Percentiles rank a stretch among this genome's conserved stretches.
Conservation (phyloP, 2,797 vertebrate genomes). For the Threskiornis aethiopicus region DNA sequence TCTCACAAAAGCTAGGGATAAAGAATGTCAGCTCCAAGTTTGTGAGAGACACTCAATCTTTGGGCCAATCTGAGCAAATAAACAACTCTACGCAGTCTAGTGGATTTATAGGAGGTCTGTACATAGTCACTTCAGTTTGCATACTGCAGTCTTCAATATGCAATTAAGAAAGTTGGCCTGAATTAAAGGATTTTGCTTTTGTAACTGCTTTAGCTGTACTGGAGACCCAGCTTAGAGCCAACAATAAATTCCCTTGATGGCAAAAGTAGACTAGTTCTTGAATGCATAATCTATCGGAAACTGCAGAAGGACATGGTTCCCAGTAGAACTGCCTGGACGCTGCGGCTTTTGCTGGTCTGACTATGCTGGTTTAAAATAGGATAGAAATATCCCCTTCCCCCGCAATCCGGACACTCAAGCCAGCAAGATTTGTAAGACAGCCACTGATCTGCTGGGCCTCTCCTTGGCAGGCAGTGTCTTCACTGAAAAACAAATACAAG, state of each 20-base stretch:
- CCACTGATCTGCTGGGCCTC: neutral
- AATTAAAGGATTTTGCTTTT: conserved; percentile 26
- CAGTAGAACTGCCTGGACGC: neutral
- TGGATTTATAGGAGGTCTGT: neutral
- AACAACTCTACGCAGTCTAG: neutral
- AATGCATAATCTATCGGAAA: neutral
- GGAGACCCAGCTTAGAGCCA: neutral
- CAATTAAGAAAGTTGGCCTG: neutral
- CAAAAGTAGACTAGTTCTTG: neutral
- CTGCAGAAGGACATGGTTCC: neutral
- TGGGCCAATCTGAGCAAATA: neutral
- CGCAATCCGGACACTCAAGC: neutral
- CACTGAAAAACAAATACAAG: neutral
- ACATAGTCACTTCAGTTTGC: neutral
- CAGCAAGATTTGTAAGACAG: neutral
- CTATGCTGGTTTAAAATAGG: neutral
- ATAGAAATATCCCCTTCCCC: neutral
- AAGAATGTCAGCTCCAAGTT: neutral
- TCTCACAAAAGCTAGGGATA: neutral
- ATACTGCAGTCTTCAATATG: neutral
- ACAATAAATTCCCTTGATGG: conserved; percentile 5
- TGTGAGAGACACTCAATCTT: neutral
- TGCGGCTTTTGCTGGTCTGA: neutral
- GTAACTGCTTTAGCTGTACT: neutral
- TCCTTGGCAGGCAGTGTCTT: conserved; percentile 22